A percentile compares a stretch with the other conserved stretches of the same genome.
These are phyloP conservation scores for Achatina immaculata DNA, from an alignment of 1,140 invertebrate genomes.

Conservation along the genomic window DNA sequence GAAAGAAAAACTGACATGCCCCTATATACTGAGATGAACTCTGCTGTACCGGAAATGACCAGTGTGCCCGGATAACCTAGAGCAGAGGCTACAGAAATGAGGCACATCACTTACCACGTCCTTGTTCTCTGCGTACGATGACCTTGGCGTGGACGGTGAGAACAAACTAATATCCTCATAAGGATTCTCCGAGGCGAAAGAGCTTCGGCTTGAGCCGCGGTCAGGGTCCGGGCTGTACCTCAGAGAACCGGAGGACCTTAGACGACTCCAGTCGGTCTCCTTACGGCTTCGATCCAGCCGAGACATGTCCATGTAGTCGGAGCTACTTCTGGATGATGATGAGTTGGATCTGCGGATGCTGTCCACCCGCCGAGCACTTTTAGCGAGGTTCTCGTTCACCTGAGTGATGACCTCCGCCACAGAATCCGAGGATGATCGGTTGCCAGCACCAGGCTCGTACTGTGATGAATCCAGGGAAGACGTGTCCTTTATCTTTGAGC, in stretches of 20 bases:
- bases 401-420: slow-evolving; percentile 47
- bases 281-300: slow-evolving; percentile 44
- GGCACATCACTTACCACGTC: slow-evolving; percentile 1
- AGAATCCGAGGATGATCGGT: slow-evolving; percentile 35
- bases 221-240: slow-evolving; percentile 39
- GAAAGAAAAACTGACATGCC: background rate
- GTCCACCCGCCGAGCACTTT: slow-evolving; percentile 53
- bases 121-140: slow-evolving; percentile 34
- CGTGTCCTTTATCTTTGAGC: background rate
- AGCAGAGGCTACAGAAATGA: too few relatives aligned
- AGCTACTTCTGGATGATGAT: slow-evolving; percentile 47
- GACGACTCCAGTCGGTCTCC: slow-evolving; percentile 62
- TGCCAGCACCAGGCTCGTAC: slow-evolving; percentile 33
- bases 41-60: too few relatives aligned
- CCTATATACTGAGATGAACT: too few relatives aligned
- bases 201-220: slow-evolving; percentile 42
- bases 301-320: slow-evolving; percentile 63
- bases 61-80: too few relatives aligned
- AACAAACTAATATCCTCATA: slow-evolving; percentile 53
- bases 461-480: slow-evolving; percentile 40
- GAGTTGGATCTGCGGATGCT: slow-evolving; percentile 61
- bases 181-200: slow-evolving; percentile 45
- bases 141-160: slow-evolving; percentile 34
- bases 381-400: slow-evolving; percentile 48
- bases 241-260: slow-evolving; percentile 52